A percentile compares a stretch with the other conserved stretches of the same genome.
phyloP scores from a whole-genome alignment of 2,888 invertebrate species.

The Erannis defoliaria region DNA sequence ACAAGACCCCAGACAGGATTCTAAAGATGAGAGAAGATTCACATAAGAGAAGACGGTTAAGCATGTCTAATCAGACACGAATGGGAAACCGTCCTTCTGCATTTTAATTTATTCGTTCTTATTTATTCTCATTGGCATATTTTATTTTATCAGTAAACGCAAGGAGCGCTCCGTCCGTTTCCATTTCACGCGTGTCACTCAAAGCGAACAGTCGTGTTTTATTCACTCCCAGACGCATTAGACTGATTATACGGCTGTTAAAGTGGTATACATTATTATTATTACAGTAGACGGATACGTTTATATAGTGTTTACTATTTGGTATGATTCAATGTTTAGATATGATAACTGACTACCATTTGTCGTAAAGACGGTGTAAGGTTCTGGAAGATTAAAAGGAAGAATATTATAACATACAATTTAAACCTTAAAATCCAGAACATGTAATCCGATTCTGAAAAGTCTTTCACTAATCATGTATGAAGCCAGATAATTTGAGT shows the following conservation, averaged over 20 bases:
- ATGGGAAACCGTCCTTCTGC: constrained; percentile 6
- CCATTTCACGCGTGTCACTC: constrained; percentile 58
- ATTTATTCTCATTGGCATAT: constrained; percentile 28
- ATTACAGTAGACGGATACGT: constrained; percentile 17
- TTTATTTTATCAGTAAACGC: constrained; percentile 38
- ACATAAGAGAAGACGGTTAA: not conserved
- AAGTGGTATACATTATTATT: constrained; percentile 24
- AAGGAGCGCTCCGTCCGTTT: constrained; percentile 44
- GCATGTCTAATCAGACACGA: constrained; percentile 8
- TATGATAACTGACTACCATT: not conserved
- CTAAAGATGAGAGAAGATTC: constrained; percentile 2
- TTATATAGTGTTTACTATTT: constrained; percentile 14
- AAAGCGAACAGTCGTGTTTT: constrained; percentile 37
- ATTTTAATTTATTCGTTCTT: constrained; percentile 18
- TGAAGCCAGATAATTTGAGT: too few species aligned
- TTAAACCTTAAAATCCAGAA: too few species aligned
- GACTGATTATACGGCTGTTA: constrained; percentile 42
- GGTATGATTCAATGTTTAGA: constrained; percentile 1
- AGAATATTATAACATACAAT: too few species aligned
- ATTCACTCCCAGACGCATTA: constrained; percentile 47
- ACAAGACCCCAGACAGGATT: too few species aligned
- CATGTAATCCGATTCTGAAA: too few species aligned
- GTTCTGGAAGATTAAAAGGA: not conserved
- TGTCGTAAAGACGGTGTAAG: not conserved
- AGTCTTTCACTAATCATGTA: too few species aligned